Evolutionary conservation across 1,140 invertebrate species (phyloP).

Genomic region (Ectropis grisescens): DNA sequence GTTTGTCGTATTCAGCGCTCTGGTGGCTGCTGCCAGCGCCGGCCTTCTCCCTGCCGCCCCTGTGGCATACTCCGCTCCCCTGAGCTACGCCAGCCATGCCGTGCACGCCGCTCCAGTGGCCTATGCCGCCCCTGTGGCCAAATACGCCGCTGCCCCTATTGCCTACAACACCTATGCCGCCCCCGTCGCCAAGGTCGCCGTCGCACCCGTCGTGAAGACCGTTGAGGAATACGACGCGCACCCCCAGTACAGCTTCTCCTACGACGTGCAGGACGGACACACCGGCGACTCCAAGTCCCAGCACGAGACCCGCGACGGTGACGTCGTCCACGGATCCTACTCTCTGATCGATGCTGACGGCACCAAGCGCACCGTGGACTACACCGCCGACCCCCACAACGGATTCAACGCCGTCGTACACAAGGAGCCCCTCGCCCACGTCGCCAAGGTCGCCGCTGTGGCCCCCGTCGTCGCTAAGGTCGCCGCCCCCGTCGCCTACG

Average conservation of each 20-base stretch:
- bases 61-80: conserved; percentile 27
- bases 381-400: conserved; percentile 72
- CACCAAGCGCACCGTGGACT: conserved; percentile 75
- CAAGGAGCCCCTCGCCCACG: conserved; percentile 39
- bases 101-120: conserved; percentile 17
- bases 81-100: conserved; percentile 14
- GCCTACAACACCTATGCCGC: conserved; percentile 26
- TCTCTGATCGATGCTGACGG: conserved; percentile 77
- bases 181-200: conserved; percentile 31
- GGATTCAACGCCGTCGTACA: conserved; percentile 71
- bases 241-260: conserved; percentile 67
- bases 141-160: conserved; percentile 21
- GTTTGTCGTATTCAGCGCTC: conserved; percentile 20
- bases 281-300: conserved; percentile 78
- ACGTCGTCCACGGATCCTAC: conserved; percentile 74
- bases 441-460: conserved; percentile 32
- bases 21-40: conserved; percentile 19
- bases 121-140: conserved; percentile 17
- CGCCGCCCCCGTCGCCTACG: conserved; percentile 30
- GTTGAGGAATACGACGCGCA: conserved; percentile 25
- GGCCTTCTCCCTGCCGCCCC: conserved; percentile 21
- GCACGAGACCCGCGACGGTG: conserved; percentile 74
- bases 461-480: conserved; percentile 28
- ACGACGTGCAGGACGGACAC: conserved; percentile 74
- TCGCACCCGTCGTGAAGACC: conserved; percentile 23